Evolutionary conservation across 2,888 invertebrate species (phyloP).

Genomic region (Pristionchus arcanus): DNA sequence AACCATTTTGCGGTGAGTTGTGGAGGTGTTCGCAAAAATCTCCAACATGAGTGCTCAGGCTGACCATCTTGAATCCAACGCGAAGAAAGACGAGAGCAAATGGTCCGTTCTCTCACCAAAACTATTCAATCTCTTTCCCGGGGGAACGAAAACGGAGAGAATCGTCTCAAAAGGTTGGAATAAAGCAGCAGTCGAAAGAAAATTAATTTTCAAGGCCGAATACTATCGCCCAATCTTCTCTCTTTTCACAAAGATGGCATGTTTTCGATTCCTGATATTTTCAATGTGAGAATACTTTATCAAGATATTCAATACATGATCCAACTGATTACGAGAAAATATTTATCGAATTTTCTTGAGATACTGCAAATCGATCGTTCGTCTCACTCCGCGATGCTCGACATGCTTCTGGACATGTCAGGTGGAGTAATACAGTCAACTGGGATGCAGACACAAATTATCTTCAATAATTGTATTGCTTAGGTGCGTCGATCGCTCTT

Average conservation of each 20-base stretch:
- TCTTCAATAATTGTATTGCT: background rate
- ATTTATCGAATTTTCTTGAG: background rate
- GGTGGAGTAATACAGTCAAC: background rate
- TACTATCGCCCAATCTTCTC: slow-evolving; percentile 71
- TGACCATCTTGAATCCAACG: background rate
- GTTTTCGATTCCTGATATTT: slow-evolving; percentile 71
- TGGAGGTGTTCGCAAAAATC: background rate
- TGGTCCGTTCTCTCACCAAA: slow-evolving; percentile 70
- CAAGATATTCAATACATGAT: no score
- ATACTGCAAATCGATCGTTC: slow-evolving; percentile 13
- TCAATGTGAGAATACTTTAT: slow-evolving; percentile 70
- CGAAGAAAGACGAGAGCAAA: slow-evolving; percentile 51
- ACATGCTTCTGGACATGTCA: slow-evolving; percentile 64
- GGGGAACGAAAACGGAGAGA: slow-evolving; percentile 55
- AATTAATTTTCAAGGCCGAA: background rate
- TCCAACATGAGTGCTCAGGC: background rate
- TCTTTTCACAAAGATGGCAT: slow-evolving; percentile 74
- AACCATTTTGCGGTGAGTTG: slow-evolving; percentile 54
- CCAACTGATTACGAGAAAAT: no score
- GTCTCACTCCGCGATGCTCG: slow-evolving; percentile 66
- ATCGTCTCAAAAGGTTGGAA: slow-evolving; percentile 38
- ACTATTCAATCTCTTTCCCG: slow-evolving; percentile 69
- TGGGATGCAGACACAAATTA: background rate
- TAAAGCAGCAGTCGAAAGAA: background rate
- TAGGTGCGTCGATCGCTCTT: slow-evolving; percentile 56